Conservation (phyloP, 37 sponge, comb jelly and placozoan species). For the Aplysina aerophoba region DNA sequence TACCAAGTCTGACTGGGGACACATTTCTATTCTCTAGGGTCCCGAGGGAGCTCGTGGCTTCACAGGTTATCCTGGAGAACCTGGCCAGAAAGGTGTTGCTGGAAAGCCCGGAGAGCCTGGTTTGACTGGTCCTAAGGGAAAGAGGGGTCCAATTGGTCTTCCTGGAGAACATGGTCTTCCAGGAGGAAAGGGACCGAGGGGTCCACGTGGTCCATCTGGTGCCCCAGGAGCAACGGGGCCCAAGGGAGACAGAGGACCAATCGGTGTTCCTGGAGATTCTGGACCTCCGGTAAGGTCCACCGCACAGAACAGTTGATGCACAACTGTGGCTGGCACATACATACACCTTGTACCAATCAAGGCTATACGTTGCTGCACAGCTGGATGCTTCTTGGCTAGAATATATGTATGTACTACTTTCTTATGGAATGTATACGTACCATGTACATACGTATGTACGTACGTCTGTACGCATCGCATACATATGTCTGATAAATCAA, state of each 20-base stretch:
- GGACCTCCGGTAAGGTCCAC: slow-evolving; percentile 47
- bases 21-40: slow-evolving; percentile 38
- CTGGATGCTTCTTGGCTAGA: too few relatives aligned
- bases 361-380: too few relatives aligned
- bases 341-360: too few relatives aligned
- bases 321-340: too few relatives aligned
- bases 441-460: too few relatives aligned
- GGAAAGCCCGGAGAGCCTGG: slow-evolving; percentile 66
- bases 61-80: slow-evolving; percentile 65
- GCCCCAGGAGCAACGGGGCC: slow-evolving; percentile 49
- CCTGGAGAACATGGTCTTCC: slow-evolving; percentile 31
- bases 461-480: too few relatives aligned
- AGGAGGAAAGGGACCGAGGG: slow-evolving; percentile 30
- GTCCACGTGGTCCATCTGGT: slow-evolving; percentile 57
- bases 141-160: slow-evolving; percentile 6
- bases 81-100: slow-evolving; percentile 51
- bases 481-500: too few relatives aligned
- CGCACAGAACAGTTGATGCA: too few relatives aligned
- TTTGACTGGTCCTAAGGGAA: slow-evolving; percentile 46
- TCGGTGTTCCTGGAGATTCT: slow-evolving; percentile 61
- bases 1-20: too few relatives aligned
- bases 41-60: slow-evolving; percentile 72
- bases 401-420: too few relatives aligned
- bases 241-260: slow-evolving; percentile 43
- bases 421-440: too few relatives aligned